These are phyloP conservation scores for Indicator indicator DNA, from an alignment of 2,113 vertebrate genomes.

Conservation along the genomic window DNA sequence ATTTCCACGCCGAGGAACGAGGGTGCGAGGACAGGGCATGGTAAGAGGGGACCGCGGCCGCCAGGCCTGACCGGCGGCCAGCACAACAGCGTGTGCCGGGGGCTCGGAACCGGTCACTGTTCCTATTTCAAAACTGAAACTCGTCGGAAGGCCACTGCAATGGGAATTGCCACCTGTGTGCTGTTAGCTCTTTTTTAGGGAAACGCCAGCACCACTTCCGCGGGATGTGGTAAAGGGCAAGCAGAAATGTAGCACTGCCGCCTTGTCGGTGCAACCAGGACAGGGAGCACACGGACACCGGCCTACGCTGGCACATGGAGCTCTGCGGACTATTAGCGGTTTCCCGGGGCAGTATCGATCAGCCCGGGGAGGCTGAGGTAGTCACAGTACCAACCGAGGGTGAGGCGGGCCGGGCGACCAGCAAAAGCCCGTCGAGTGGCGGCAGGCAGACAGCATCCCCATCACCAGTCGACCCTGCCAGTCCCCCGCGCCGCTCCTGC, in stretches of 20 bases:
- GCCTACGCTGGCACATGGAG: fast-evolving
- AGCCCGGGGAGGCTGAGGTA: not conserved
- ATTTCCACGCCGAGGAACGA: not conserved
- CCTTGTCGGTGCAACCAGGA: not conserved
- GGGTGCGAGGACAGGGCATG: fast-evolving
- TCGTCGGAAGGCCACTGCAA: fast-evolving
- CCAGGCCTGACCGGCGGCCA: fast-evolving
- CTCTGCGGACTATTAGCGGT: fast-evolving
- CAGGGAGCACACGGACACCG: not conserved
- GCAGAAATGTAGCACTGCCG: fast-evolving
- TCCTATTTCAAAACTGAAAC: fast-evolving
- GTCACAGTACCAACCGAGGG: too few species aligned
- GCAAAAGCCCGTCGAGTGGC: not conserved
- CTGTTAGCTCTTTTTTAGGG: not conserved
- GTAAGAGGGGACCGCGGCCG: not conserved
- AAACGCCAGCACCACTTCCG: not conserved
- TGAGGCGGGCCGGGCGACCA: not conserved
- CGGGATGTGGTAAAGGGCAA: not conserved
- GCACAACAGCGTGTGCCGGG: fast-evolving
- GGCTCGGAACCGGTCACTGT: not conserved
- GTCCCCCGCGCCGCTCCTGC: not conserved
- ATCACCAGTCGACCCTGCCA: fast-evolving
- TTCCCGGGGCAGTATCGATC: fast-evolving
- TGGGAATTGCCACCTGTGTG: not conserved
- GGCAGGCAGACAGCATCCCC: not conserved